These are phyloP conservation scores for Upupa epops DNA, from an alignment of 2,113 vertebrate genomes.

Conservation along the genomic window DNA sequence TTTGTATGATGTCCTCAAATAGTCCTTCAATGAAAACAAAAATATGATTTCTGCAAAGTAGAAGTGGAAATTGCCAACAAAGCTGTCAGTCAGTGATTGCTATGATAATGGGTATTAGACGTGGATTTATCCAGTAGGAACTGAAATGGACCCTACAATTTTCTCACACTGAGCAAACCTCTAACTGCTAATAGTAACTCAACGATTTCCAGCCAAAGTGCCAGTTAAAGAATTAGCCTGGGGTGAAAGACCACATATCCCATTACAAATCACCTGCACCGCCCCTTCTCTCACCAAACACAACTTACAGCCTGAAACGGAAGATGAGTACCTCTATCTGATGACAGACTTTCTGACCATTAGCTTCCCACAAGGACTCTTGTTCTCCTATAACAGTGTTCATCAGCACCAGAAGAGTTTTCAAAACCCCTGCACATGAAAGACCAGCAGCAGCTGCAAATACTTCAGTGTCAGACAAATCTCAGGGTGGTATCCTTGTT, in stretches of 20 bases:
- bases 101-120: background rate
- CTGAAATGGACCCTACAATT: background rate
- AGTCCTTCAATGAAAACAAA: background rate
- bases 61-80: background rate
- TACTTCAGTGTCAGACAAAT: background rate
- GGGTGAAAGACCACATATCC: background rate
- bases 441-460: conserved; percentile 23
- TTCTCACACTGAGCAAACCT: background rate
- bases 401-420: conserved; percentile 5
- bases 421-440: background rate
- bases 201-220: conserved; percentile 7
- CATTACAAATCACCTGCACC: background rate
- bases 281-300: background rate
- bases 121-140: background rate
- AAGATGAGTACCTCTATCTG: background rate
- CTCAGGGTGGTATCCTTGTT: background rate
- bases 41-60: background rate
- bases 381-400: background rate
- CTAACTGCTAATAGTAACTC: background rate
- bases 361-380: background rate
- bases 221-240: conserved; percentile 42
- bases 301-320: background rate
- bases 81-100: background rate
- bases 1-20: background rate
- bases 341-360: background rate